Evolutionary conservation across 1,140 invertebrate species (phyloP), one percentile per base, ranked within the genome.

Genomic region (Panonychus citri): DNA sequence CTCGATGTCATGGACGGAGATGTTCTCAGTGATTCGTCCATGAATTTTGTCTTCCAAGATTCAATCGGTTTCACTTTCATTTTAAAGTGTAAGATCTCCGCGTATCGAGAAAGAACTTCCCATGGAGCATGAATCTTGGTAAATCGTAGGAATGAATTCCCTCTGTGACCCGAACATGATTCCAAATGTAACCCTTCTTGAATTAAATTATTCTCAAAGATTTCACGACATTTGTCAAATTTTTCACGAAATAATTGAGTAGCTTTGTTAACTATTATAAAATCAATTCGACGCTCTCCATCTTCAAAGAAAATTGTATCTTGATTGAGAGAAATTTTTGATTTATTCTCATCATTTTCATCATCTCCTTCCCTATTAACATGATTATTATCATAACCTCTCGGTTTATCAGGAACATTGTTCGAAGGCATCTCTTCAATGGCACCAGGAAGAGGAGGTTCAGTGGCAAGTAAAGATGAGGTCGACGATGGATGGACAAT

Each of bases 21-120:
- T n/a, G n/a, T n/a, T 3, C 43, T n/a, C 5, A 25, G 8, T 25
- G 48, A 34, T 25, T 61, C 57, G 43, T 61, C 57, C 53, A 60
- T 49, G 42, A 57, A 57, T 27, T 51, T 46, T 49, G 43, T 51
- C 51, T 57, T 56, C 53, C 58, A 58, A 43, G 55, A 53, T 56
- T 61, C 54, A 40, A 61, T 53, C 49, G 55, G 54, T 48, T 84
- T 86, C 78, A 96, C 88, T 15, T 90, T 88, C 82, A 95, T 83
- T 69, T 88, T 78, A 28, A 96, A 74, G 68, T 90, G 91, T 62
- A 94, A 75, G 63, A 95, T 81, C 72, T 96, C 91, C 54, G 85
- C 81, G 71, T 95, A 94, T 62, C 84, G 77, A 60, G 79, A 76
- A 48, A 96, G 68, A 4, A 96, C 84, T 66, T 82, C 75, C 64